phyloP scores from a whole-genome alignment of 2,888 invertebrate species.

The Ceriagrion tenellum region DNA sequence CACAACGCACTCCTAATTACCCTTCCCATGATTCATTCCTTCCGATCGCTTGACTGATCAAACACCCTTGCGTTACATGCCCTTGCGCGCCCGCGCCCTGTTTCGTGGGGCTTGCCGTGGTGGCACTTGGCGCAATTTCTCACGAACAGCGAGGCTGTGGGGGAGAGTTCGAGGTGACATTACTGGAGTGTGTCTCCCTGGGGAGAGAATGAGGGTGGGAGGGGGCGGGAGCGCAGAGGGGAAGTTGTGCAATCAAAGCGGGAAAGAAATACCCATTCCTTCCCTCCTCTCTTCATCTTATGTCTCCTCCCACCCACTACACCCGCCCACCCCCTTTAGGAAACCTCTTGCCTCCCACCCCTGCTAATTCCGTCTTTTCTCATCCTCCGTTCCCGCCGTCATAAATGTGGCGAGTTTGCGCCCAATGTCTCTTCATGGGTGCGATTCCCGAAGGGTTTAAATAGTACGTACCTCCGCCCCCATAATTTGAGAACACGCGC shows the following conservation, averaged over 20 bases:
- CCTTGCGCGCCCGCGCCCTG: background rate
- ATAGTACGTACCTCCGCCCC: conserved; percentile 3
- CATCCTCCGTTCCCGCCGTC: background rate
- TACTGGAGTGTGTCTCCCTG: background rate
- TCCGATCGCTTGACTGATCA: conserved; percentile 39
- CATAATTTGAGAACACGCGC: background rate
- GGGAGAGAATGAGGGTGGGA: background rate
- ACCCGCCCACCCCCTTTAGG: background rate
- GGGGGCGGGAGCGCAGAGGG: background rate
- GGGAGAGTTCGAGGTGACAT: background rate
- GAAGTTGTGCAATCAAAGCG: conserved; percentile 26
- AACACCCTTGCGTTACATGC: conserved; percentile 6
- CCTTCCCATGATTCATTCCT: conserved; percentile 36
- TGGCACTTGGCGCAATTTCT: conserved; percentile 25
- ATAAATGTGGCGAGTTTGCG: conserved; percentile 30
- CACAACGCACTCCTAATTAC: conserved; percentile 35
- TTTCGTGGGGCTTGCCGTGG: background rate
- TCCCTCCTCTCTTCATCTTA: background rate
- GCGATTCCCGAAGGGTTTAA: conserved; percentile 18
- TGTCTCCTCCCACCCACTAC: background rate
- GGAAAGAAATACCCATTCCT: conserved; percentile 12
- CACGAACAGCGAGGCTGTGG: background rate
- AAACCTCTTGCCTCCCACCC: background rate
- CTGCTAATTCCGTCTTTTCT: conserved; percentile 36
- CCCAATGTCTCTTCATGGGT: conserved; percentile 29